A percentile compares a stretch with the other conserved stretches of the same genome.
Conservation (phyloP, 2,797 vertebrate species). For the Heterohyrax brucei region DNA sequence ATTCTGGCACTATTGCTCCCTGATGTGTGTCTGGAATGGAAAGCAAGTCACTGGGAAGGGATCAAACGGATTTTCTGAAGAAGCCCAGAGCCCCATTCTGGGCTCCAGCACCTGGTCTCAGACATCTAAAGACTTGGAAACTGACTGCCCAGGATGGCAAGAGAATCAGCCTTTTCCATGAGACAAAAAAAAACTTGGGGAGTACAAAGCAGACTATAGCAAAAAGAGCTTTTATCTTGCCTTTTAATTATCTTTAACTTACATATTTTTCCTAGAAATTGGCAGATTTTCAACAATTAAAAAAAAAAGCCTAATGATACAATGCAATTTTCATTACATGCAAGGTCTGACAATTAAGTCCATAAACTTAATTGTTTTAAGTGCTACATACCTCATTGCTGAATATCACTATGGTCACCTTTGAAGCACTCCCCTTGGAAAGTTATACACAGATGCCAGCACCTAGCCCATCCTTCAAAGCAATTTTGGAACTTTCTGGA, state of each 20-base stretch:
- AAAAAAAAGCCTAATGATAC: slow-evolving; percentile 15
- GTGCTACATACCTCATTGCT: too few relatives aligned
- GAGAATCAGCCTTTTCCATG: background rate
- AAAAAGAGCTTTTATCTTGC: slow-evolving; percentile 26
- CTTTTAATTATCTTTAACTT: slow-evolving; percentile 38
- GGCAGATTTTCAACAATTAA: slow-evolving; percentile 15
- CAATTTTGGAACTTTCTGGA: too few relatives aligned
- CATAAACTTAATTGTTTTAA: too few relatives aligned
- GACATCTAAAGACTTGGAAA: background rate
- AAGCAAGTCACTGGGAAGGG: background rate
- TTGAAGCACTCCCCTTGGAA: too few relatives aligned
- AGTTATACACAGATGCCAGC: too few relatives aligned
- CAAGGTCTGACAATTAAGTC: too few relatives aligned
- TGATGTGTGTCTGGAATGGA: background rate
- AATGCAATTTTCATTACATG: background rate
- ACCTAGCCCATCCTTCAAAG: too few relatives aligned
- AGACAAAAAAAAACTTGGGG: background rate
- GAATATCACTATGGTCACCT: too few relatives aligned
- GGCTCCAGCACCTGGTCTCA: background rate
- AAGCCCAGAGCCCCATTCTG: background rate
- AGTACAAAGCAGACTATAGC: background rate
- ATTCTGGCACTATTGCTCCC: background rate
- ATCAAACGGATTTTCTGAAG: background rate
- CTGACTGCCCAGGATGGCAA: background rate
- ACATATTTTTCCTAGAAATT: background rate